Evolutionary conservation across 2,113 vertebrate species (phyloP), one percentile per base, ranked within the genome.

Genomic region (Cottus gobio): DNA sequence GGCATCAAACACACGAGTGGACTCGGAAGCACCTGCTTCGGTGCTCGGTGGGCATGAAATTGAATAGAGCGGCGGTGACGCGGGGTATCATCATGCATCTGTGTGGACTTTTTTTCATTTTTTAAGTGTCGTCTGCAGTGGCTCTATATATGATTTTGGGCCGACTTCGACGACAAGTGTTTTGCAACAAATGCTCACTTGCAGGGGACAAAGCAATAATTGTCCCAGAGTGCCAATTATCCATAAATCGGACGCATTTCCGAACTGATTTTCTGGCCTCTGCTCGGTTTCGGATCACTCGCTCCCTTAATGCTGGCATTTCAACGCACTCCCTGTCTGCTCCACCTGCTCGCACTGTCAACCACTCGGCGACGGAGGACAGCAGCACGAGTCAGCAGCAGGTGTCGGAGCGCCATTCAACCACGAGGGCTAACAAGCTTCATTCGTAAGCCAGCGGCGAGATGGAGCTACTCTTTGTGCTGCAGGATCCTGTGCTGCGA

Each of bases 21-120:
- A 87, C 82, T 61, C 7, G 37, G 9, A 39, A 80, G 68, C 77
- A 79, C 85, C 85, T 80, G 83, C 68, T 70, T 70, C 67, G 26
- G 44, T 70, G 85, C 61, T 87, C 79, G 77, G 36, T 72, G 78
- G 64, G 67, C 76, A 69, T 92, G 80, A 87, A 88, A 87, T 85
- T 76, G 74, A 87, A 85, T 18, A 18, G 58, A 85, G 75, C 68
- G n/a, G 62, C 26, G 34, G 48, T 85, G 86, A 82, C 54, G 58
- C 34, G 63, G 50, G 58, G 48, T 34, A 81, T 81, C 88, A 68
- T 71, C 52, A 9, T 5, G 82, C 60, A 76, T 82, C 71, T 0
- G 44, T 20, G 31, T 37, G 24, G 37, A 60, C 11, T 12, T 12
- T 12, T 39, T 39, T 6, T 48, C 62, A 64, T 82, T 24, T 42